phyloP scores from a whole-genome alignment of 1,140 invertebrate species.

The Drosophila serrata region DNA sequence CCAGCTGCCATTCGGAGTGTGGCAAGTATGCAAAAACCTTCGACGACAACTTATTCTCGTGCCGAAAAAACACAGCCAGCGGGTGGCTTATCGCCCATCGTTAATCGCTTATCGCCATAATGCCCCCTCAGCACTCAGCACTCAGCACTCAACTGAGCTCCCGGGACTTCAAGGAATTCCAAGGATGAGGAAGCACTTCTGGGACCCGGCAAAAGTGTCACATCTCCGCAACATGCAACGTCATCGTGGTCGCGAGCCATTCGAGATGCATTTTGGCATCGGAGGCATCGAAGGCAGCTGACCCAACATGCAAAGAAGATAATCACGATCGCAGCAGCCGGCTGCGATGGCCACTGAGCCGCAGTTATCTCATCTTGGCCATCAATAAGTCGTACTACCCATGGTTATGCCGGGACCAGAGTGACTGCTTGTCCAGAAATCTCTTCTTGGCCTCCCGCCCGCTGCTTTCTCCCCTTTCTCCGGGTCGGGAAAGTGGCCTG shows the following conservation, averaged over 20 bases:
- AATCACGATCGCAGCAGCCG: conserved; percentile 40
- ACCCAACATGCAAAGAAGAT: conserved; percentile 59
- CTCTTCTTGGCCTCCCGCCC: neutral
- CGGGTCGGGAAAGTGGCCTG: conserved; percentile 11
- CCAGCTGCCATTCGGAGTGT: conserved; percentile 16
- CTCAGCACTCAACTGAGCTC: conserved; percentile 37
- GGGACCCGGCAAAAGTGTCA: conserved; percentile 61
- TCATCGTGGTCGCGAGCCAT: conserved; percentile 73
- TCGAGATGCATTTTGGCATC: conserved; percentile 56
- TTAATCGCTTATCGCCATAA: conserved; percentile 67
- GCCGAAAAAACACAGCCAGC: conserved; percentile 29
- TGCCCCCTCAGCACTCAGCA: conserved; percentile 38
- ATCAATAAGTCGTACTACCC: conserved; percentile 62
- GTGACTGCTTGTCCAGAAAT: conserved; percentile 3
- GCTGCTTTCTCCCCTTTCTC: neutral
- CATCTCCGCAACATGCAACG: conserved; percentile 60
- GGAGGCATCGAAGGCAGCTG: conserved; percentile 33
- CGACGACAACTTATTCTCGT: conserved; percentile 35
- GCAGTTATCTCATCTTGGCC: conserved; percentile 61
- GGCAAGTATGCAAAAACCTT: conserved; percentile 51
- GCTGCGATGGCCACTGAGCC: conserved; percentile 39
- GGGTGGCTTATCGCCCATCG: conserved; percentile 49
- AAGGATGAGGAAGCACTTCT: conserved; percentile 72
- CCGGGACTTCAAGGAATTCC: conserved; percentile 51
- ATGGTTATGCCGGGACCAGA: conserved; percentile 27